Evolutionary conservation across 2,888 invertebrate species (phyloP).

Genomic region (Hirtodrosophila duncani): DNA sequence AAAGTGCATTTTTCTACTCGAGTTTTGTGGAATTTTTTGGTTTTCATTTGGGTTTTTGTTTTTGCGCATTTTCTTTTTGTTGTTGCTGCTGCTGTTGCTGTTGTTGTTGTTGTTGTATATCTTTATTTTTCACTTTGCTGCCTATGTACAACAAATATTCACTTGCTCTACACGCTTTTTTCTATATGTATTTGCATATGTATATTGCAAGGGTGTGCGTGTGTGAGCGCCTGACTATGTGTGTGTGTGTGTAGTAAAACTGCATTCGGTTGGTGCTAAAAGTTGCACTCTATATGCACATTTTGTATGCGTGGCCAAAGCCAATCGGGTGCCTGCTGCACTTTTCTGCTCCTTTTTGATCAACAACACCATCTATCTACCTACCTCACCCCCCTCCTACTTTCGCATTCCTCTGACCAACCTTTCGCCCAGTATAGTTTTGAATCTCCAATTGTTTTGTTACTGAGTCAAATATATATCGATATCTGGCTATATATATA

Average conservation of each 20-base stretch:
- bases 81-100: constrained; percentile 16
- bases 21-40: constrained; percentile 58
- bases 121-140: constrained; percentile 28
- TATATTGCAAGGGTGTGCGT: constrained; percentile 1
- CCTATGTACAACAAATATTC: constrained; percentile 65
- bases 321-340: constrained; percentile 67
- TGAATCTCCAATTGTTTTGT: too few species aligned
- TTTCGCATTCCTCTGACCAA: not conserved
- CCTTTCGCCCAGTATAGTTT: too few species aligned
- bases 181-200: constrained; percentile 30
- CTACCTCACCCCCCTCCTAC: not conserved
- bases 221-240: constrained; percentile 12
- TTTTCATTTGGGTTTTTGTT: constrained; percentile 18
- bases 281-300: constrained; percentile 77
- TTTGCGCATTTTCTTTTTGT: constrained; percentile 25
- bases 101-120: not conserved
- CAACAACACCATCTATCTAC: constrained; percentile 32
- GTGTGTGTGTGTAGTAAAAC: constrained; percentile 41
- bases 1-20: constrained; percentile 75
- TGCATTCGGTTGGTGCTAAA: constrained; percentile 75
- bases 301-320: constrained; percentile 68
- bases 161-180: constrained; percentile 61
- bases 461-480: too few species aligned
- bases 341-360: constrained; percentile 45
- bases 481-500: too few species aligned